Evolutionary conservation across 2,888 invertebrate genomes (phyloP).

Genomic region (Pollenia labialis): DNA sequence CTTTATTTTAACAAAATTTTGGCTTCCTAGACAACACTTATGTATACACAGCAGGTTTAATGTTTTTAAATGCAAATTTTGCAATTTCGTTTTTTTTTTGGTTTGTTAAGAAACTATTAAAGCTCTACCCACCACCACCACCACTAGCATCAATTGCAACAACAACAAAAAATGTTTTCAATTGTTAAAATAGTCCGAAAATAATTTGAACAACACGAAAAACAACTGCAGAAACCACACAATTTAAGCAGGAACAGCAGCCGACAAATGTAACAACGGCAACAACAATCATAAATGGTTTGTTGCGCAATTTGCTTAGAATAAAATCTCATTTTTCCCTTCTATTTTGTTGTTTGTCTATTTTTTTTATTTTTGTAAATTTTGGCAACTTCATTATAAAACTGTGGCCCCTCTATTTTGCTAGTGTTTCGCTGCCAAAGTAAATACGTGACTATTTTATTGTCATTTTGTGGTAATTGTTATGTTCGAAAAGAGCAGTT

Average conservation of each 20-base stretch:
- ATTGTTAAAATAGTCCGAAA: constrained; percentile 65
- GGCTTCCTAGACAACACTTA: constrained; percentile 60
- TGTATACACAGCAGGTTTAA: constrained; percentile 74
- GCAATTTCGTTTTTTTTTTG: constrained; percentile 48
- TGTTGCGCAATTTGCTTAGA: constrained; percentile 72
- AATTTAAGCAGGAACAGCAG: constrained; percentile 23
- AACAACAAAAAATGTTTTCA: constrained; percentile 66
- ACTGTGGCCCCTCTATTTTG: constrained; percentile 43
- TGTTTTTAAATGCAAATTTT: constrained; percentile 77
- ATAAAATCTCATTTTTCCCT: constrained; percentile 63
- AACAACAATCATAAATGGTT: constrained; percentile 68
- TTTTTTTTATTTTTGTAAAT: constrained; percentile 29
- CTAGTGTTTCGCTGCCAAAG: constrained; percentile 63
- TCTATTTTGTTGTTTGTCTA: constrained; percentile 40
- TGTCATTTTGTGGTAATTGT: constrained; percentile 73
- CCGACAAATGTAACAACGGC: constrained; percentile 20
- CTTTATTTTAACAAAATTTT: constrained; percentile 46
- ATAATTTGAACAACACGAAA: constrained; percentile 64
- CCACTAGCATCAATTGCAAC: constrained; percentile 13
- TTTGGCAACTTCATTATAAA: constrained; percentile 73
- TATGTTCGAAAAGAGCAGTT: constrained; percentile 56
- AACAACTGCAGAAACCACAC: constrained; percentile 4
- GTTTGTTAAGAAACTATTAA: constrained; percentile 55
- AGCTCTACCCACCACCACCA: constrained; percentile 50
- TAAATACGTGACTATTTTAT: constrained; percentile 73